Conservation (phyloP, 2,888 invertebrate genomes). For the Pterobdella sp. region DNA sequence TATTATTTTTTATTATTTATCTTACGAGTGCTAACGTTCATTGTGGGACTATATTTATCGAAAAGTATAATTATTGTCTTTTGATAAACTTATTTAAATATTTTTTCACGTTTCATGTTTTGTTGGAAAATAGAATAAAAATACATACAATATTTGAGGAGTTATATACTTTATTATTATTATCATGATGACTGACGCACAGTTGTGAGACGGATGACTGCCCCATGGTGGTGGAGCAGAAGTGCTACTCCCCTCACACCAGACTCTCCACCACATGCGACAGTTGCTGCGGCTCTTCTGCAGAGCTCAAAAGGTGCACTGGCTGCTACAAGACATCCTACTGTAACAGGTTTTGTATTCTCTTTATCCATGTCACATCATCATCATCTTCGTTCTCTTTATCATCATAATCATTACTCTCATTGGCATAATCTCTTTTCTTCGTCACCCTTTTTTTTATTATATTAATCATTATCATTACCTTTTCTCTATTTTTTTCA, state of each 20-base stretch:
- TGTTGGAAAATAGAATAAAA: no score
- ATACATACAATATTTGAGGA: no score
- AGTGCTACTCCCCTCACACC: neutral
- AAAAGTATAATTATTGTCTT: no score
- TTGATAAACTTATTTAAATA: no score
- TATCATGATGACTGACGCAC: neutral
- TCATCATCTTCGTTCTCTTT: neutral
- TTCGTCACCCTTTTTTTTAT: neutral
- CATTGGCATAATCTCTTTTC: neutral
- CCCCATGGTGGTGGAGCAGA: neutral
- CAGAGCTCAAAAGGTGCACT: constrained; percentile 42
- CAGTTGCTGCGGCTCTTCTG: neutral
- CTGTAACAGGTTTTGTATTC: constrained; percentile 54
- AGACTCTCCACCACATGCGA: neutral
- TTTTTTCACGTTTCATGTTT: no score
- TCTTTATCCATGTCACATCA: neutral
- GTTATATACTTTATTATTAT: no score
- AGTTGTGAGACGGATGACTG: neutral
- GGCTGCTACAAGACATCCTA: constrained; percentile 54
- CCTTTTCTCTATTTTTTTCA: neutral
- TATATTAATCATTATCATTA: neutral
- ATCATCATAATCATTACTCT: neutral
- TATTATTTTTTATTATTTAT: neutral
- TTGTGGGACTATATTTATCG: no score
- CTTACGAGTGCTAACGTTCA: no score